Evolutionary conservation across 2,888 invertebrate species (phyloP).

Genomic region (Phymatocera aterrima): DNA sequence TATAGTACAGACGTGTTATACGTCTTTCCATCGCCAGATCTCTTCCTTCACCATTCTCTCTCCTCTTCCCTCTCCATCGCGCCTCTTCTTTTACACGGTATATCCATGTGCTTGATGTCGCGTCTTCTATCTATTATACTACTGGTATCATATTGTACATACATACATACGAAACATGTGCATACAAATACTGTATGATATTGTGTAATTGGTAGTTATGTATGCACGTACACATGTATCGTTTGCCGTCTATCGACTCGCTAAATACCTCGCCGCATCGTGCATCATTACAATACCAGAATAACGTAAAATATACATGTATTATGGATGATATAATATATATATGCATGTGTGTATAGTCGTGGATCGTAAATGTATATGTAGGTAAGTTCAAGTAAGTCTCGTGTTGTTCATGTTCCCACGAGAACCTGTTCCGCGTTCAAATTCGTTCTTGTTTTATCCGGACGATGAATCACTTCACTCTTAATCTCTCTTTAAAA

Average conservation of each 20-base stretch:
- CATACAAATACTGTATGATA: neutral
- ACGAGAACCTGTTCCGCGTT: constrained; percentile 28
- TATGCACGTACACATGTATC: neutral
- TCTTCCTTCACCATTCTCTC: neutral
- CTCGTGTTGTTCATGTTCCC: constrained; percentile 26
- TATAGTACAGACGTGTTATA: too few relatives aligned
- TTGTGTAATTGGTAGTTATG: neutral
- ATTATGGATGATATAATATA: neutral
- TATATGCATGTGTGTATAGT: neutral
- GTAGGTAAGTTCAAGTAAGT: neutral
- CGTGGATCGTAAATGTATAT: neutral
- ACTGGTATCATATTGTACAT: neutral
- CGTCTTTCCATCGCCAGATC: constrained; percentile 2
- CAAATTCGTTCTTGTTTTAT: constrained; percentile 30
- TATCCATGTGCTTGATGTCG: too few relatives aligned
- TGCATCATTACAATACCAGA: too few relatives aligned
- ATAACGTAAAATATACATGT: too few relatives aligned
- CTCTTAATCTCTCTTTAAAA: constrained; percentile 2
- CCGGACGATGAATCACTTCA: constrained; percentile 26
- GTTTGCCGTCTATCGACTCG: neutral
- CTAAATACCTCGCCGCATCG: neutral
- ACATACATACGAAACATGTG: neutral
- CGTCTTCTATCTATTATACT: neutral
- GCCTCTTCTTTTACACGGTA: too few relatives aligned
- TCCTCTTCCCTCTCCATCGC: constrained; percentile 5